Evolutionary conservation across 2,797 vertebrate species (phyloP), one percentile per base, ranked within the genome.

Genomic region (Sebastes flavidus): DNA sequence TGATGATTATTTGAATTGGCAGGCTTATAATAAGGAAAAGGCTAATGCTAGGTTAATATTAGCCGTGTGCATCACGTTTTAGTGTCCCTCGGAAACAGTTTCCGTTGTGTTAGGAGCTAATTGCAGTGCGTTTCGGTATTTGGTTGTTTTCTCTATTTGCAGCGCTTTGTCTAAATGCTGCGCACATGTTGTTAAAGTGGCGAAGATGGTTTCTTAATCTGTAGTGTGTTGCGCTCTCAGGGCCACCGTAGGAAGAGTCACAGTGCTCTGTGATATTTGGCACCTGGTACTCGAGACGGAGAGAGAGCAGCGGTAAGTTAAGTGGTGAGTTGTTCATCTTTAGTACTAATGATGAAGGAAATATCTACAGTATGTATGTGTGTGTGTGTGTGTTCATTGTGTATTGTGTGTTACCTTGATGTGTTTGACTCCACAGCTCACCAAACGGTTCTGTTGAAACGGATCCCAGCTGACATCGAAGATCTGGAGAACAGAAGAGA

Each of bases 401-500:
- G 27, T 60, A 2, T 60, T 32, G 24, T 18, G 65, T 10, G 20
- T 95, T 95, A 99, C 98, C 97, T 99, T 99, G 93, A 99, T 99
- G 90, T 99, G 98, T 88, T 99, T 99, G 76, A 99, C 97, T 83
- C 98, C 98, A 75, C 98, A 99, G 96, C 97, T 99, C 89, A 98
- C 97, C 56, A 98, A 92, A 84, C 97, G 96, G 90, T 96, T 96
- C 72, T 96, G 95, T 63, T 98, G 97, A 95, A 97, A 97, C 0
- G 97, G 97, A 94, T 99, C 98, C 98, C 98, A 99, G 91, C 97
- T 97, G 91, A 99, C 96, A 94, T 99, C 98, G 9, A 99, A 99
- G 94, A 99, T 99, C 98, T 99, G 95, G 69, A 89, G 61, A 36
- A 46, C n/a, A 61, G 56, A 73, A 4, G 29, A 74, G 24, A 30